These are phyloP conservation scores for Sarcophaga variegata DNA, from an alignment of 2,888 invertebrate species.

Conservation along the genomic window DNA sequence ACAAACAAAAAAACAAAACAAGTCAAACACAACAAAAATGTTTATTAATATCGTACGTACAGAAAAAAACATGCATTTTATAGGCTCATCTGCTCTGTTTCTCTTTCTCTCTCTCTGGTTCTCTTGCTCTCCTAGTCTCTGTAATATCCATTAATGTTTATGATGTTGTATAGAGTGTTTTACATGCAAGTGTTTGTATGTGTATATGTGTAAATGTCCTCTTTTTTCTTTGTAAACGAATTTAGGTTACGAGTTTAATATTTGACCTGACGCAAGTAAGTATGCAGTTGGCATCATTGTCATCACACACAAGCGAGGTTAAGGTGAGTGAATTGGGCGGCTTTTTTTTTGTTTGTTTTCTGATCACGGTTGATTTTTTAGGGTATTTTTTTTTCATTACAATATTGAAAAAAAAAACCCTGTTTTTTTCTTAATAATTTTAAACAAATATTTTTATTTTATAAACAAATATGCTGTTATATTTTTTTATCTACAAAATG, in stretches of 20 bases:
- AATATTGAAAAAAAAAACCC: neutral
- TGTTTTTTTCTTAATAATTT: neutral
- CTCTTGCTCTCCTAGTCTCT: neutral
- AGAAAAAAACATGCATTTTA: constrained; percentile 8
- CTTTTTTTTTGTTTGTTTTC: neutral
- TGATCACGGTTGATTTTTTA: neutral
- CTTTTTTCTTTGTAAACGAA: constrained; percentile 37
- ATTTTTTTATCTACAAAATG: no score
- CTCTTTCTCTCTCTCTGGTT: neutral
- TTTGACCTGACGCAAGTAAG: constrained; percentile 66
- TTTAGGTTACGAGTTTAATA: constrained; percentile 70
- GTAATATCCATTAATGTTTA: neutral
- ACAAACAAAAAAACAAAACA: constrained; percentile 34
- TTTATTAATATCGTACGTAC: constrained; percentile 56
- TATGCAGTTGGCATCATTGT: constrained; percentile 62
- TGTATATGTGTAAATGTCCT: neutral
- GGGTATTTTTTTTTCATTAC: neutral
- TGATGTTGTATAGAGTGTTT: constrained; percentile 3
- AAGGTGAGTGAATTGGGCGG: constrained; percentile 52
- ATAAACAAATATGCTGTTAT: no score
- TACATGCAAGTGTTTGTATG: neutral
- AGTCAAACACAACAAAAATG: constrained; percentile 31
- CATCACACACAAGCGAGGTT: constrained; percentile 53
- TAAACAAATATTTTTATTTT: neutral
- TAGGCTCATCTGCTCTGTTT: neutral